These are phyloP conservation scores for Halichoerus grypus DNA, from an alignment of 2,113 vertebrate species.

Conservation along the genomic window DNA sequence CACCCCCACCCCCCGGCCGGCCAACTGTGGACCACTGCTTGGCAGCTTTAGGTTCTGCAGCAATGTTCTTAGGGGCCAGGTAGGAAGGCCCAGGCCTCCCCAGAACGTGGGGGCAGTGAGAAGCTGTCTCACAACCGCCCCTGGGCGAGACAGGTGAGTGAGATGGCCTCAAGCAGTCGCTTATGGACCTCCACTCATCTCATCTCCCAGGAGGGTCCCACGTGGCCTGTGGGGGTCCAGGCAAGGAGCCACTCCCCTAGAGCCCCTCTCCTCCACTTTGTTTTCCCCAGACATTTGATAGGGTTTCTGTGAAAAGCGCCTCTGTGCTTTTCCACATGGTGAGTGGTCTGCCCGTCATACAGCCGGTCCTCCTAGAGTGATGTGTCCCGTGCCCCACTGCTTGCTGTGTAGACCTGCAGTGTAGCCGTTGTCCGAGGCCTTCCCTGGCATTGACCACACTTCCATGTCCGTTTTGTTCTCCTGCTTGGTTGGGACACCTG, in stretches of 20 bases:
- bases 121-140: no score
- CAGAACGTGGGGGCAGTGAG: neutral
- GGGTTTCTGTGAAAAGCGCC: neutral
- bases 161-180: neutral
- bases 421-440: neutral
- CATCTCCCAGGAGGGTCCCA: accelerated
- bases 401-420: no score
- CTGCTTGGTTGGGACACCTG: neutral
- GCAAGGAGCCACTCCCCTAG: neutral
- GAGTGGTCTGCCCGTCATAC: neutral
- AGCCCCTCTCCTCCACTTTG: neutral
- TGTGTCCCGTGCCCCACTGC: accelerated
- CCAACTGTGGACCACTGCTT: no score
- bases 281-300: neutral
- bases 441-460: accelerated
- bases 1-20: neutral
- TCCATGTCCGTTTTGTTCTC: neutral
- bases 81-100: neutral
- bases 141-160: no score
- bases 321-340: neutral
- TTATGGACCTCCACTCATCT: neutral
- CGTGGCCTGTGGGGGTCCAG: accelerated
- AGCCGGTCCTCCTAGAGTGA: neutral
- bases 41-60: no score
- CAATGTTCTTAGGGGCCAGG: neutral